Conservation (phyloP, 2,113 vertebrate genomes). For the Chunga burmeisteri region DNA sequence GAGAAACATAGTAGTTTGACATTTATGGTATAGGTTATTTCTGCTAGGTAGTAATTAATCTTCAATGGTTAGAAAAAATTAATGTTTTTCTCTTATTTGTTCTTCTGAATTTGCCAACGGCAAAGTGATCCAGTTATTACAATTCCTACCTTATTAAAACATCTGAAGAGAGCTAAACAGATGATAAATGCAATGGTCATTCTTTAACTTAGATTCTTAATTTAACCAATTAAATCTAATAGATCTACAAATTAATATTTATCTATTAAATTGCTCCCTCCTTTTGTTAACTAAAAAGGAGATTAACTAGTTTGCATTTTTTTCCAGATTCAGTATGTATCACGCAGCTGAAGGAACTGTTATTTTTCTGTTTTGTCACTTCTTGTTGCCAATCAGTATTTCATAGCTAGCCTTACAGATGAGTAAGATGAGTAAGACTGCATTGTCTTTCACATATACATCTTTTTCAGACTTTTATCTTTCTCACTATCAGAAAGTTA, state of each 20-base stretch:
- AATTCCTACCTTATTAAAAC: background rate
- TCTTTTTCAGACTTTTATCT: background rate
- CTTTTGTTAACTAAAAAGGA: background rate
- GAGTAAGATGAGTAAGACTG: background rate
- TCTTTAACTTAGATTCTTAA: background rate
- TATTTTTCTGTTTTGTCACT: background rate
- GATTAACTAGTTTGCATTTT: background rate
- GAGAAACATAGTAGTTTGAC: conserved; percentile 44
- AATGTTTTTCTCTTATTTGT: background rate
- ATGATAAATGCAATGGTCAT: background rate
- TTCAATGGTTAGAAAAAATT: background rate
- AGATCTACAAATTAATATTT: background rate
- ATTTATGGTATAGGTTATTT: conserved; percentile 49
- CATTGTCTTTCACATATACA: background rate
- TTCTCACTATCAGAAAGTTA: background rate
- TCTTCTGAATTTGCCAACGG: background rate
- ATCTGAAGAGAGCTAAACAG: background rate
- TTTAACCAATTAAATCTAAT: background rate
- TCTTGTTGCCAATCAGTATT: background rate
- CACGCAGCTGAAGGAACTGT: background rate
- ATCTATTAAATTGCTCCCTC: background rate
- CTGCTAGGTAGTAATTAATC: conserved; percentile 6
- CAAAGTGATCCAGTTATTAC: background rate
- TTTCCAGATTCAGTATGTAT: background rate
- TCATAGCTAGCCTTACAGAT: background rate